These are phyloP conservation scores for Drosophila paramelanica DNA, from an alignment of 2,888 invertebrate genomes.

Conservation along the genomic window DNA sequence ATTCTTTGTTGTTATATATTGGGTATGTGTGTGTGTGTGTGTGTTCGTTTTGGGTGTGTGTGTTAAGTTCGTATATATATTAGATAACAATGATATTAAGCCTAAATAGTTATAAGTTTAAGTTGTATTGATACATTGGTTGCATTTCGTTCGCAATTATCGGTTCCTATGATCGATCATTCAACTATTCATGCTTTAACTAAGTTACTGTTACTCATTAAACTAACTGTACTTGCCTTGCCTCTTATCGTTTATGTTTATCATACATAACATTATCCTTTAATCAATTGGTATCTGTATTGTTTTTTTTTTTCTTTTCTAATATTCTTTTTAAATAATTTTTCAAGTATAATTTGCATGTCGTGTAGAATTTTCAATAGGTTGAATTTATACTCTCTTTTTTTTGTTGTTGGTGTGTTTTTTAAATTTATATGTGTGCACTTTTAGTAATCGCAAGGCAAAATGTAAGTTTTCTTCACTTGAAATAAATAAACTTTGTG, in stretches of 20 bases:
- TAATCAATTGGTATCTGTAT: conserved; percentile 45
- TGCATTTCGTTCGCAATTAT: conserved; percentile 57
- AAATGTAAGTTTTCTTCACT: conserved; percentile 46
- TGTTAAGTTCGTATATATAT: conserved; percentile 66
- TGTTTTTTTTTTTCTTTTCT: conserved; percentile 29
- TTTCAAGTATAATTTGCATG: conserved; percentile 46
- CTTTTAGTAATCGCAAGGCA: conserved; percentile 60
- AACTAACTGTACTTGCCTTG: conserved; percentile 70
- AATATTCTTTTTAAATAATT: conserved; percentile 51
- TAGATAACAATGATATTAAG: conserved; percentile 81
- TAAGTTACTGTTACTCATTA: conserved; percentile 70
- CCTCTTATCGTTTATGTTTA: conserved; percentile 59
- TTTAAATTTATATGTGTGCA: conserved; percentile 19
- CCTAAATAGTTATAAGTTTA: conserved; percentile 75
- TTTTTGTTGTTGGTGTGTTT: conserved; percentile 14
- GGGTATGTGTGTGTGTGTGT: conserved; percentile 38
- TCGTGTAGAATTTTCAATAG: conserved; percentile 39
- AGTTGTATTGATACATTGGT: conserved; percentile 70
- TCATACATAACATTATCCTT: conserved; percentile 71
- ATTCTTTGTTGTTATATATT: conserved; percentile 60
- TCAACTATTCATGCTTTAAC: conserved; percentile 77
- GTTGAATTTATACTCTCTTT: conserved; percentile 14
- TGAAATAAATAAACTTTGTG: conserved; percentile 61
- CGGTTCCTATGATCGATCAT: conserved; percentile 55
- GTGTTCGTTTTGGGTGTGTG: conserved; percentile 16